These are phyloP conservation scores for Sclerurus mexicanus DNA, from an alignment of 2,113 vertebrate species.

Conservation along the genomic window DNA sequence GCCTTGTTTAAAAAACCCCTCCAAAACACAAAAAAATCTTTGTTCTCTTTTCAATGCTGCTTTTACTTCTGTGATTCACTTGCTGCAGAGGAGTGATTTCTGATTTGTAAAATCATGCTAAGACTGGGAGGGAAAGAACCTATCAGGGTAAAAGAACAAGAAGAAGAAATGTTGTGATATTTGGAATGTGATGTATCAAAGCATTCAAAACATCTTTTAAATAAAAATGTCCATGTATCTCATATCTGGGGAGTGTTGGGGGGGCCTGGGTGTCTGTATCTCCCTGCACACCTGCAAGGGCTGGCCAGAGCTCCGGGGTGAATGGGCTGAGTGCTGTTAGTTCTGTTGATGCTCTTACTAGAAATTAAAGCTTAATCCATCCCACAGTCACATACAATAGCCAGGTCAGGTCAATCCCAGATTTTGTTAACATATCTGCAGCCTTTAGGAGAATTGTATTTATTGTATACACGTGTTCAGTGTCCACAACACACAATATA, in stretches of 20 bases:
- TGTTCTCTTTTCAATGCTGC: neutral
- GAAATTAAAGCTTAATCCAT: neutral
- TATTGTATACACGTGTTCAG: accelerated
- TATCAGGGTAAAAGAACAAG: neutral
- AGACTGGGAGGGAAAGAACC: neutral
- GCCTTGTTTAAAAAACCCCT: neutral
- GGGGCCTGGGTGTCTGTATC: accelerated
- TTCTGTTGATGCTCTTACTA: neutral
- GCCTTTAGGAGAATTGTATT: neutral
- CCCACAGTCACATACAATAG: neutral
- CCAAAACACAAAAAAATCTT: neutral
- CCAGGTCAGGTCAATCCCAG: neutral
- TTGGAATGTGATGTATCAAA: neutral
- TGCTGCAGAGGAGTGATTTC: neutral
- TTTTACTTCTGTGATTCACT: neutral
- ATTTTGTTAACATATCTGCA: neutral
- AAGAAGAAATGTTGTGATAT: neutral
- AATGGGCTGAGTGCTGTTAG: neutral
- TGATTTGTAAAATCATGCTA: neutral
- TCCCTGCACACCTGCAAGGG: neutral
- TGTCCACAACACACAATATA: neutral
- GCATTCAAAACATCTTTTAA: neutral
- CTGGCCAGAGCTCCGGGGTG: neutral
- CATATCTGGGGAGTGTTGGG: neutral
- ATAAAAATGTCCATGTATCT: neutral